Evolutionary conservation across 2,888 invertebrate species (phyloP).

Genomic region (Diarsia mendica): DNA sequence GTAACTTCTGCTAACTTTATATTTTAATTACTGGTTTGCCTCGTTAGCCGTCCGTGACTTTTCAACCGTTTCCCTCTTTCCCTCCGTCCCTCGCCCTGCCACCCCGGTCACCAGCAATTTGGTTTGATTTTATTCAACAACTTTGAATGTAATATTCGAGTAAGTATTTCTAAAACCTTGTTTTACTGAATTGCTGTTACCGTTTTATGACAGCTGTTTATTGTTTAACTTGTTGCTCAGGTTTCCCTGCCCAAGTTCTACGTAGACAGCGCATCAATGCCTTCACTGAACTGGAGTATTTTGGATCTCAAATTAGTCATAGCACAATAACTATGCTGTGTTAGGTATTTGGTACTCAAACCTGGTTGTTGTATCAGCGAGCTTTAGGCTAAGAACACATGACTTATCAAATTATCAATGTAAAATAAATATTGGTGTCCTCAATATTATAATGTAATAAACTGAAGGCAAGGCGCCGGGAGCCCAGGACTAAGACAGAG

Average conservation of each 20-base stretch:
- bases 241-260: neutral
- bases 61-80: too few species aligned
- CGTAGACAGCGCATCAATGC: neutral
- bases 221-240: neutral
- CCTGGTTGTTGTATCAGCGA: neutral
- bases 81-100: neutral
- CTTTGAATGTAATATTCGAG: neutral
- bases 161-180: constrained; percentile 18
- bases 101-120: neutral
- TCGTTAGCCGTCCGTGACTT: constrained; percentile 18
- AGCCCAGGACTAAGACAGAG: neutral
- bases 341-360: neutral
- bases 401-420: neutral
- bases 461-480: constrained; percentile 8
- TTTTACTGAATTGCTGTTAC: neutral
- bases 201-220: neutral
- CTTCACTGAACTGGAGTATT: neutral
- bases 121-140: constrained; percentile 37
- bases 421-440: neutral
- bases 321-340: neutral
- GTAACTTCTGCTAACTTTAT: constrained; percentile 40
- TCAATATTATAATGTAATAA: neutral
- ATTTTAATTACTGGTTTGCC: constrained; percentile 45
- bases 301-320: neutral
- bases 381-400: neutral